Percentiles rank a stretch among this genome's conserved stretches.
phyloP scores from a whole-genome alignment of 2,113 vertebrate species.

The Pandion haliaetus region DNA sequence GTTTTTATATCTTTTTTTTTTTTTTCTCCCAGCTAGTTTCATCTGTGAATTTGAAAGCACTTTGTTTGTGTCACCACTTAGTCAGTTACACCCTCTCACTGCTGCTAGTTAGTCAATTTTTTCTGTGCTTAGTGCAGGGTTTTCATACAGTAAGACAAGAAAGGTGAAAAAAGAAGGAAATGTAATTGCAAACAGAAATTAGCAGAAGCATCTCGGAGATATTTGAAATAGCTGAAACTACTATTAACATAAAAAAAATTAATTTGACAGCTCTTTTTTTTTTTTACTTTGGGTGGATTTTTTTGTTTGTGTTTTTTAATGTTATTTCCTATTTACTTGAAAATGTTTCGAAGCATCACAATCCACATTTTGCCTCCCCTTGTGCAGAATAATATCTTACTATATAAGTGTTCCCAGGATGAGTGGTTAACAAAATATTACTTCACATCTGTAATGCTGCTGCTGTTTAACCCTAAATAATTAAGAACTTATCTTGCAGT shows the following conservation, averaged over 20 bases:
- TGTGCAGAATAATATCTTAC: not conserved
- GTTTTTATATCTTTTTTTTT: not conserved
- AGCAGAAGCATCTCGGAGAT: not conserved
- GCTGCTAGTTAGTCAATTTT: not conserved
- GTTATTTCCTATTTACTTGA: not conserved
- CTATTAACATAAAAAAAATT: not conserved
- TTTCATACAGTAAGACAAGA: not conserved
- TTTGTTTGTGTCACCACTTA: not conserved
- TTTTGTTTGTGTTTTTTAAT: not conserved
- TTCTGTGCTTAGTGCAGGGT: not conserved
- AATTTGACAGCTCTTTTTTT: not conserved
- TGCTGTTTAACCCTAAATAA: slow-evolving; percentile 32
- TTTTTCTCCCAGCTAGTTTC: not conserved
- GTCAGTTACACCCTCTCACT: not conserved
- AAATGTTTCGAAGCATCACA: not conserved
- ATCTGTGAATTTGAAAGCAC: not conserved
- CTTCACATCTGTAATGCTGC: not conserved
- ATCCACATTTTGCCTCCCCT: not conserved
- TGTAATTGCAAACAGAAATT: not conserved
- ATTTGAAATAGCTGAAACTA: not conserved
- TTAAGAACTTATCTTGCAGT: slow-evolving; percentile 7
- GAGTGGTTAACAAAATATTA: not conserved
- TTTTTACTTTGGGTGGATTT: not conserved
- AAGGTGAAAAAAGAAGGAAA: not conserved
- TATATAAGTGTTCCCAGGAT: not conserved